These are phyloP conservation scores for Lamprologus speciosus DNA, from an alignment of 2,113 vertebrate species.

Conservation along the genomic window DNA sequence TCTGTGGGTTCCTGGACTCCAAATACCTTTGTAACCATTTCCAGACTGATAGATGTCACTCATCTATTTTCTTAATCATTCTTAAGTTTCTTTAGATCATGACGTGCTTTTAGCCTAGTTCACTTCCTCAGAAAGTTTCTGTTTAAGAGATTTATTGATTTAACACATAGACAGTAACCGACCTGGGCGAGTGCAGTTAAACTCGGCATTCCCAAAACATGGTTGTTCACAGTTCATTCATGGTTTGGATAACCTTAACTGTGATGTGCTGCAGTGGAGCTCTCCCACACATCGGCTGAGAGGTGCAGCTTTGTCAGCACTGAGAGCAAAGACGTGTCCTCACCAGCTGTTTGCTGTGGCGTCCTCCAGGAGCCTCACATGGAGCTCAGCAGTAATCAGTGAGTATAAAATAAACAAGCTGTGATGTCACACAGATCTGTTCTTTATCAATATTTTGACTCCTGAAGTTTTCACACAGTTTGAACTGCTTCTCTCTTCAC, in stretches of 20 bases:
- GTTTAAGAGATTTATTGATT: not conserved
- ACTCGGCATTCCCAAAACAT: not conserved
- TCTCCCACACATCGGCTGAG: constrained; percentile 62
- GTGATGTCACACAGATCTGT: not conserved
- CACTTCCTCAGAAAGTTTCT: not conserved
- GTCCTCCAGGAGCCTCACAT: constrained; percentile 58
- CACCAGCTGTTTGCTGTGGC: constrained; percentile 69
- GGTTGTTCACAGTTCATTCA: not conserved
- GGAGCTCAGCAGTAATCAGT: constrained; percentile 58
- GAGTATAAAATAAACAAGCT: not conserved
- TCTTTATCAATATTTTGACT: not conserved
- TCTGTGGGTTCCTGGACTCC: not conserved
- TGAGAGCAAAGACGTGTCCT: constrained; percentile 71
- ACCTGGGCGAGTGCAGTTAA: not conserved
- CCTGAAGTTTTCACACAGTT: not conserved
- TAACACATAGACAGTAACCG: fast-evolving
- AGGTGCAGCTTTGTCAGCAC: constrained; percentile 76
- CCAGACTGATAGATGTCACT: not conserved
- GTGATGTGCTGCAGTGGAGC: constrained; percentile 71
- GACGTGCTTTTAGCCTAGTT: not conserved
- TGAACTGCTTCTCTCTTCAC: not conserved
- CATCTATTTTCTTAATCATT: not conserved
- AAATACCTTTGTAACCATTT: not conserved
- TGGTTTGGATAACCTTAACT: not conserved
- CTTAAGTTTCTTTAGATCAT: not conserved